A percentile compares a stretch with the other conserved stretches of the same genome.
Conservation (phyloP, 1,140 invertebrate genomes). For the Drosophila bocqueti region DNA sequence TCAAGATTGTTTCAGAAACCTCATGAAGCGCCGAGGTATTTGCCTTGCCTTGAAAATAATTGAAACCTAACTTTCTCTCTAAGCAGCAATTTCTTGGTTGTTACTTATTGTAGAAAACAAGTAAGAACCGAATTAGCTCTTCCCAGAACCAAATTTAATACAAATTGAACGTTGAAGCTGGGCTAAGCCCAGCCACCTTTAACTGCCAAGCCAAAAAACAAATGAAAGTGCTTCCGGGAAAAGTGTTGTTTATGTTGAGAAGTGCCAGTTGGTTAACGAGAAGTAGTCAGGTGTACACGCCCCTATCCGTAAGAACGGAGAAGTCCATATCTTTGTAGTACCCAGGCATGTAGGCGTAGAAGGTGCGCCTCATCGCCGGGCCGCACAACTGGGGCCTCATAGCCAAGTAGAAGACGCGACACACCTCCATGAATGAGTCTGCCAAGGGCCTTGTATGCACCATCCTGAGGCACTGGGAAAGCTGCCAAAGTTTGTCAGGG, state of each 20-base stretch:
- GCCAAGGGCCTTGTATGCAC: conserved; percentile 19
- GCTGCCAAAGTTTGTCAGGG: not conserved
- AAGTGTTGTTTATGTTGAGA: not conserved
- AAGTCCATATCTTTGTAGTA: conserved; percentile 34
- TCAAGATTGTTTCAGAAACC: not conserved
- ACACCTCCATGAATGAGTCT: conserved; percentile 48
- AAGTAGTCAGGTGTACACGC: not conserved
- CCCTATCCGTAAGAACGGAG: not conserved
- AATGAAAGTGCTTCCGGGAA: conserved; percentile 1
- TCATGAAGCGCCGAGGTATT: not conserved
- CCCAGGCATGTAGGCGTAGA: conserved; percentile 44
- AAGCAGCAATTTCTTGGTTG: not conserved
- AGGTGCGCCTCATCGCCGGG: conserved; percentile 5
- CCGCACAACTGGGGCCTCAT: conserved; percentile 28
- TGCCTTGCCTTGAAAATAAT: not conserved
- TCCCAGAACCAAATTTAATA: not conserved
- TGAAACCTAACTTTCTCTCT: not conserved
- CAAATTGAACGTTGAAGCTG: not conserved
- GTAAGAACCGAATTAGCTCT: not conserved
- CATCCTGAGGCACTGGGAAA: not conserved
- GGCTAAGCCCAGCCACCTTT: not conserved
- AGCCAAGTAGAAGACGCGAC: conserved; percentile 17
- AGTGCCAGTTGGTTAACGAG: not conserved
- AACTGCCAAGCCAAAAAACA: not conserved
- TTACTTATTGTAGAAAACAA: not conserved